These are phyloP conservation scores for Drosophila paramelanica DNA, from an alignment of 2,888 invertebrate species.

Conservation along the genomic window DNA sequence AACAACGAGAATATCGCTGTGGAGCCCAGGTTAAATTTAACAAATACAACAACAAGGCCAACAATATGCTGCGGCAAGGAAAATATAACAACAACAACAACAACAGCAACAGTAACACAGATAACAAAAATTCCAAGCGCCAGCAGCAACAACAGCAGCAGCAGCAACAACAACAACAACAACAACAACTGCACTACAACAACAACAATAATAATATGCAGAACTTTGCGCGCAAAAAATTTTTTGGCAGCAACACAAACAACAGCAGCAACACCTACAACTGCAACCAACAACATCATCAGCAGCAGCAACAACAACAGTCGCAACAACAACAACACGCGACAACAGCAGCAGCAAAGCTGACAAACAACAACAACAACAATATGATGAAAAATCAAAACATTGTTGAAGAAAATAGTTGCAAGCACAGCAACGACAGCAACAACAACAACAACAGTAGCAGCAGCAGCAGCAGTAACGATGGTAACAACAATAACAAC, in stretches of 20 bases:
- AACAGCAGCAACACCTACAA: constrained; percentile 39
- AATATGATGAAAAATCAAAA: constrained; percentile 70
- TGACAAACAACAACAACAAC: constrained; percentile 50
- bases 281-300: constrained; percentile 34
- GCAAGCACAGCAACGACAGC: constrained; percentile 30
- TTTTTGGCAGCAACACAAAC: constrained; percentile 44
- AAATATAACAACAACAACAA: constrained; percentile 41
- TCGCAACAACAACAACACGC: constrained; percentile 43
- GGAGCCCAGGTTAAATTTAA: constrained; percentile 43
- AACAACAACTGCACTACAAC: constrained; percentile 10
- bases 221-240: constrained; percentile 58
- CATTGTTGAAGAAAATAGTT: constrained; percentile 29
- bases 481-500: constrained; percentile 27
- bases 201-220: constrained; percentile 42
- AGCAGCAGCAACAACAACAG: constrained; percentile 31
- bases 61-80: constrained; percentile 28
- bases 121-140: constrained; percentile 47
- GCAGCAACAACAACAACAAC: constrained; percentile 33
- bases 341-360: constrained; percentile 25
- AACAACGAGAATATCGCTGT: constrained; percentile 62
- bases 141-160: constrained; percentile 42
- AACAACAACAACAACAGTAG: constrained; percentile 23
- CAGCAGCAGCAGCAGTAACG: constrained; percentile 26
- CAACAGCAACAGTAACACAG: constrained; percentile 10
- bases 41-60: constrained; percentile 52